Percentiles rank a stretch among this genome's conserved stretches.
phyloP scores from a whole-genome alignment of 2,888 invertebrate genomes.

The Calliphora vomitoria region DNA sequence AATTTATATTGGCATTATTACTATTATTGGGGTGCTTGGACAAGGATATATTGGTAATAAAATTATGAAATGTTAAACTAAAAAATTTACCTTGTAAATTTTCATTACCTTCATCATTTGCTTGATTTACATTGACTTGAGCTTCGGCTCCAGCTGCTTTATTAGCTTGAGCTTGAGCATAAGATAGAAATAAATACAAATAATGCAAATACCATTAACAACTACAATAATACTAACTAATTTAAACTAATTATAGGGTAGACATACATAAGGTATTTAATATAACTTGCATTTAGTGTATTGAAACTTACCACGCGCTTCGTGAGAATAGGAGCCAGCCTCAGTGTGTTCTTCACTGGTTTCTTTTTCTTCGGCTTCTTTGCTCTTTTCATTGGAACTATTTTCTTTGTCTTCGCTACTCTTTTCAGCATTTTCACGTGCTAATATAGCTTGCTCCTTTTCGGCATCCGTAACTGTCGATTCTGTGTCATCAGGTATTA shows the following conservation, averaged over 20 bases:
- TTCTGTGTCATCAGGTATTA: constrained; percentile 89
- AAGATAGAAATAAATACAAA: constrained; percentile 73
- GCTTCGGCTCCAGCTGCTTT: constrained; percentile 79
- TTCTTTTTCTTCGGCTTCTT: constrained; percentile 62
- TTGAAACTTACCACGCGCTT: constrained; percentile 62
- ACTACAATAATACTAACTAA: constrained; percentile 22
- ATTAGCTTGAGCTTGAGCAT: constrained; percentile 78
- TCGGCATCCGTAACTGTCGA: constrained; percentile 88
- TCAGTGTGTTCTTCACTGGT: constrained; percentile 44
- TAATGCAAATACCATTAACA: constrained; percentile 61
- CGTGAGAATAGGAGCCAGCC: constrained; percentile 60
- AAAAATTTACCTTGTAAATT: constrained; percentile 67
- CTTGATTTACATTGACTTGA: constrained; percentile 67
- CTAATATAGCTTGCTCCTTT: constrained; percentile 86
- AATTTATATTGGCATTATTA: too few species aligned
- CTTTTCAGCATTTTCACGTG: constrained; percentile 83
- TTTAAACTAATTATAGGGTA: neutral
- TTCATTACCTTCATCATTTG: constrained; percentile 64
- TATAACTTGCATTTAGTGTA: neutral
- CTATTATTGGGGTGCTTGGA: neutral
- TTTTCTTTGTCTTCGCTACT: constrained; percentile 73
- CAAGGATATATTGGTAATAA: neutral
- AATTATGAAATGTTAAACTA: neutral
- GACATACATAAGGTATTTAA: neutral
- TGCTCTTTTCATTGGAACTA: constrained; percentile 76